Conservation (phyloP, 2,888 invertebrate species). For the Amiota minor region DNA sequence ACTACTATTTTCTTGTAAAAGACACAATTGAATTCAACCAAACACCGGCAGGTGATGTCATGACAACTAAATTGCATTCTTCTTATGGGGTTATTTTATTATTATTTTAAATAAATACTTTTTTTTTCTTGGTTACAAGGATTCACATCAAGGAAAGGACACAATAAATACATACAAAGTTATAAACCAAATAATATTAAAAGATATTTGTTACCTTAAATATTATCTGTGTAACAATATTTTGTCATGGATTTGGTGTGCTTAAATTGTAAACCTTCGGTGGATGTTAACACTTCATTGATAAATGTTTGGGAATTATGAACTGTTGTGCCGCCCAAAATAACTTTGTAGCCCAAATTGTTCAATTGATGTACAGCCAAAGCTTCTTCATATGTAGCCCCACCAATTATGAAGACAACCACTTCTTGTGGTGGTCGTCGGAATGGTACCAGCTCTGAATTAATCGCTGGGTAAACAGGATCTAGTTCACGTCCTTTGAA, state of each 20-base stretch:
- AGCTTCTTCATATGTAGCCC: constrained; percentile 96
- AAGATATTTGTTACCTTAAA: constrained; percentile 48
- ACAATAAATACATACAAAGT: background rate
- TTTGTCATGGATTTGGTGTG: constrained; percentile 84
- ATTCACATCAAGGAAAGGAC: too few species aligned
- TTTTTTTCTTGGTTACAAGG: background rate
- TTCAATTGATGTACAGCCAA: constrained; percentile 88
- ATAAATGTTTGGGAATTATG: constrained; percentile 90
- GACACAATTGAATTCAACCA: background rate
- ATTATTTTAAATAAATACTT: background rate
- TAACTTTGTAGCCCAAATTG: constrained; percentile 81
- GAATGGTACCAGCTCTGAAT: constrained; percentile 76
- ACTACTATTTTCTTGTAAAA: background rate
- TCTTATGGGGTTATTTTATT: background rate
- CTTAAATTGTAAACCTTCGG: constrained; percentile 79
- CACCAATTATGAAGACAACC: constrained; percentile 97
- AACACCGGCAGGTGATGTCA: constrained; percentile 41
- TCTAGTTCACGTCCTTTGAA: constrained; percentile 92
- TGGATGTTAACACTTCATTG: constrained; percentile 82
- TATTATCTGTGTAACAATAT: constrained; percentile 77
- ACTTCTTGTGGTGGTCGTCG: constrained; percentile 88
- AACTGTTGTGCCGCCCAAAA: constrained; percentile 92
- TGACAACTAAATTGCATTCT: constrained; percentile 22
- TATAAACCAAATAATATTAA: background rate
- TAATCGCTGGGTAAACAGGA: constrained; percentile 87